Conservation (phyloP, 1,140 invertebrate species). For the Bathynomus jamesi region DNA sequence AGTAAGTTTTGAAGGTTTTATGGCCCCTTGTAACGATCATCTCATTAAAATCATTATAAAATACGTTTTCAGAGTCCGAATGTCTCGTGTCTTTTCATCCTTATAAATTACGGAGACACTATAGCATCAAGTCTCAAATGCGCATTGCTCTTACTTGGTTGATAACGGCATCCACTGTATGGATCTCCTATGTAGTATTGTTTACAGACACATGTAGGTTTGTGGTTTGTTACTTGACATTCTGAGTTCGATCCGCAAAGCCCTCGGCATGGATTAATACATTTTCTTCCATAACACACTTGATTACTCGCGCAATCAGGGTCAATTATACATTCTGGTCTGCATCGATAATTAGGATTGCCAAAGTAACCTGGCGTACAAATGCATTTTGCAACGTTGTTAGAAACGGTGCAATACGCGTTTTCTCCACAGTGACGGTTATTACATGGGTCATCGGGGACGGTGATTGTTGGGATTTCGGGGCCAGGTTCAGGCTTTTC, state of each 20-base stretch:
- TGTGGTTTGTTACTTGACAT: conserved; percentile 68
- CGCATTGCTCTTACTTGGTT: not conserved
- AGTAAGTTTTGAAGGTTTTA: too few relatives aligned
- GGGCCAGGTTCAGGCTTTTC: not conserved
- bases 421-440: conserved; percentile 70
- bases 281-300: conserved; percentile 57
- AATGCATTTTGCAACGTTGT: conserved; percentile 62
- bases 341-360: conserved; percentile 53
- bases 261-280: conserved; percentile 68
- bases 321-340: conserved; percentile 65
- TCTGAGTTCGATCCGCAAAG: conserved; percentile 68
- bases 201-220: conserved; percentile 65
- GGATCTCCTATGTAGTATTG: conserved; percentile 64
- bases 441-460: conserved; percentile 57
- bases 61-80: too few relatives aligned
- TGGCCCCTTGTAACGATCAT: too few relatives aligned
- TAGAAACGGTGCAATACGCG: conserved; percentile 44
- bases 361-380: conserved; percentile 45
- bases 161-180: conserved; percentile 56
- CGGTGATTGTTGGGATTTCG: conserved; percentile 1
- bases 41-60: too few relatives aligned
- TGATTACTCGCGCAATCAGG: conserved; percentile 56
- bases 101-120: too few relatives aligned
- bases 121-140: too few relatives aligned
- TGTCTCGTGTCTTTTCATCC: too few relatives aligned